These are phyloP conservation scores for Odontamblyopus lacepedii DNA, from an alignment of 2,797 vertebrate genomes.

Conservation along the genomic window DNA sequence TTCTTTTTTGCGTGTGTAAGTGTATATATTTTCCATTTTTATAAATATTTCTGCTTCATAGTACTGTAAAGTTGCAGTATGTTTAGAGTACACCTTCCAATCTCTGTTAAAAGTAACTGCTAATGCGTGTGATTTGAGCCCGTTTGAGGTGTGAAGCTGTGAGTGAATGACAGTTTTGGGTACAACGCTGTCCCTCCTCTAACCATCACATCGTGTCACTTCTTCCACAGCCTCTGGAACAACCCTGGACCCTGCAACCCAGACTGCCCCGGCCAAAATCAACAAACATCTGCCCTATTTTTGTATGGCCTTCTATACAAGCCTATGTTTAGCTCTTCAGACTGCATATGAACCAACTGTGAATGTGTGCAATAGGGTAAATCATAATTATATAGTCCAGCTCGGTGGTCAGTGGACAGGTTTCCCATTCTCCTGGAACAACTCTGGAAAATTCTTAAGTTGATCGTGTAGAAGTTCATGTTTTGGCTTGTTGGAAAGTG, in stretches of 20 bases:
- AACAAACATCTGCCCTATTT: conserved; percentile 13
- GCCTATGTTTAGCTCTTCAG: conserved; percentile 6
- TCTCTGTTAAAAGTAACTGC: not conserved
- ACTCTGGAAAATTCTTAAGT: conserved; percentile 3
- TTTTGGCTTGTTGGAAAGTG: conserved; percentile 12
- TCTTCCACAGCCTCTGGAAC: conserved; percentile 11
- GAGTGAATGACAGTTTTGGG: conserved; percentile 1
- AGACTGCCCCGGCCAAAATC: not conserved
- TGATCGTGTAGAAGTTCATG: not conserved
- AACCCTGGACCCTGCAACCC: conserved; percentile 7
- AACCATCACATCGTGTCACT: conserved; percentile 11
- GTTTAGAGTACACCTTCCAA: not conserved
- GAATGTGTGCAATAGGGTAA: not conserved
- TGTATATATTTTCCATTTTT: not conserved
- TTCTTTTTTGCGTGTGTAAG: not conserved
- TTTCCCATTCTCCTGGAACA: not conserved
- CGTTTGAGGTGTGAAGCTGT: not conserved
- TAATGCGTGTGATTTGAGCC: not conserved
- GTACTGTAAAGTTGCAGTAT: too few species aligned
- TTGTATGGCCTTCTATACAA: not conserved
- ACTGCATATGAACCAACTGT: not conserved
- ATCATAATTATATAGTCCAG: not conserved
- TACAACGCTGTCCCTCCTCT: not conserved
- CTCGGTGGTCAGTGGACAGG: conserved; percentile 9
- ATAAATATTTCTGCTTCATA: not conserved